Base-by-base conservation (phyloP, 1,140 invertebrate species). In the Drosophila punjabiensis region DNA sequence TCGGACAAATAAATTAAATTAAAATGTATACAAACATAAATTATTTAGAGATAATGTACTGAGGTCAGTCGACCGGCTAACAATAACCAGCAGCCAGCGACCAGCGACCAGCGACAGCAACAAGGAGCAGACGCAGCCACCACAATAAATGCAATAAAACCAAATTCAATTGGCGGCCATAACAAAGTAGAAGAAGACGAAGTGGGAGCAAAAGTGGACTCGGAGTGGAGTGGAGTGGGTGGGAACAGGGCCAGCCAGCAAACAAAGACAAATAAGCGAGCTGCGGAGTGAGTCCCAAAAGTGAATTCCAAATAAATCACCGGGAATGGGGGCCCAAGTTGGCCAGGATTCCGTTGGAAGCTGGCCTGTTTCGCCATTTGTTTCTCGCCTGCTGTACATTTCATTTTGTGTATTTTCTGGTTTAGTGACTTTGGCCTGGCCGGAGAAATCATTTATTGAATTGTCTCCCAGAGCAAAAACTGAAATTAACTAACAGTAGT, bases 21-120 rank as follows among this genome's bases (percentile, higher is more conserved):
- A 88, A 88, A 88, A 88, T 89, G 85, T 88, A 88, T 89, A 88
- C 85, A 88, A 89, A 88, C 85, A 88, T 88, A 88, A 88, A 88
- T 88, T 88, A 88, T 88, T 88, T 88, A 88, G 85, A 88, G 85
- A 89, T 88, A 88, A 88, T 88, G 85, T 89, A 88, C 85, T 89
- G 65, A 74, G 76, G 77, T 59, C 71, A 74, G 71, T 74, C 69
- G 71, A 74, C 37, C 71, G 58, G 56, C 71, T 74, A 74, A 74
- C 71, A 74, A 74, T 74, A 74, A 62, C 71, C 71, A 70, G 64
- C 59, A 70, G 37, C 43, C 75, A 63, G 28, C 70, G 47, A 35
- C 11, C 13, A 63, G 58, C 28, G 55, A 20, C 20, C n/a, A 56
- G 33, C 48, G 48, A n/a, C 53, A 37, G 55, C 53, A 58, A 39